phyloP scores from a whole-genome alignment of 2,797 vertebrate genomes.

The Sebastes vulpes region DNA sequence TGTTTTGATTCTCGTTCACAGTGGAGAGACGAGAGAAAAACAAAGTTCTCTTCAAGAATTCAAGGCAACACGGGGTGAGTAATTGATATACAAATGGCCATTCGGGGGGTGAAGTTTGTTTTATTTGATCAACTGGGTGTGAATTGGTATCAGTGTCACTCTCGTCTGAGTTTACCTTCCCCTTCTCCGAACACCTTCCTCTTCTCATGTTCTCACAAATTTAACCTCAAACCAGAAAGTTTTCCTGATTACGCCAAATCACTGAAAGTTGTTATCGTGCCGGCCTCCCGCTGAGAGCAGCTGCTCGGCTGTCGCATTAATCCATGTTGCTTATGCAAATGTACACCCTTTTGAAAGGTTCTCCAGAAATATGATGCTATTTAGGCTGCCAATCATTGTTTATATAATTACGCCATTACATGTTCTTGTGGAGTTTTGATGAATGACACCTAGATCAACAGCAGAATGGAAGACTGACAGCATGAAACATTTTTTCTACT shows the following conservation, averaged over 20 bases:
- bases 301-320: slow-evolving; percentile 81
- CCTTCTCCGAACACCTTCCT: not conserved
- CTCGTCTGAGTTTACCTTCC: slow-evolving; percentile 9
- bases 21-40: too few species aligned
- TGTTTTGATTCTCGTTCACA: too few species aligned
- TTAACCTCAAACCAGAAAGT: slow-evolving; percentile 70
- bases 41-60: too few species aligned
- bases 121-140: not conserved
- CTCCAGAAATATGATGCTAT: slow-evolving; percentile 82
- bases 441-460: slow-evolving; percentile 60
- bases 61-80: not conserved
- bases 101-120: not conserved
- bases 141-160: not conserved
- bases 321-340: slow-evolving; percentile 87
- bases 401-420: slow-evolving; percentile 72
- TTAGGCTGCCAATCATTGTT: slow-evolving; percentile 87
- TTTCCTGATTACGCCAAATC: slow-evolving; percentile 86
- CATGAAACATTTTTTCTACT: not conserved
- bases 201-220: slow-evolving; percentile 54
- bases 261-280: slow-evolving; percentile 74
- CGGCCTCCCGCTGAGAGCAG: slow-evolving; percentile 81
- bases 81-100: not conserved
- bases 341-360: slow-evolving; percentile 82
- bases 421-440: slow-evolving; percentile 63
- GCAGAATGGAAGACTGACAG: slow-evolving; percentile 27